These are phyloP conservation scores for Phragmatobia fuliginosa DNA, from an alignment of 2,888 invertebrate genomes.

Conservation along the genomic window DNA sequence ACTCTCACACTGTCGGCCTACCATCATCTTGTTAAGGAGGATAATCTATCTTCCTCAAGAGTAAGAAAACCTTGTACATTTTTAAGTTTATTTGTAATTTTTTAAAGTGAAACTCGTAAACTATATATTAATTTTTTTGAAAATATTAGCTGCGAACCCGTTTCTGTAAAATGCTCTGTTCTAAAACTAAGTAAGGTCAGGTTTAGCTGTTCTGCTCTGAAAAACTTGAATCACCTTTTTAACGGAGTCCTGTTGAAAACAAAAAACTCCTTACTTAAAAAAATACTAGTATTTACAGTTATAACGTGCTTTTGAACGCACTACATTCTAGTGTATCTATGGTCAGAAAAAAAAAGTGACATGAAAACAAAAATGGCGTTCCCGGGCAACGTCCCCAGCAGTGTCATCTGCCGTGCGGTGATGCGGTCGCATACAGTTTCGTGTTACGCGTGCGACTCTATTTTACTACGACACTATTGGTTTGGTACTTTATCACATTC, in stretches of 20 bases:
- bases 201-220: conserved; percentile 16
- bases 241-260: conserved; percentile 5
- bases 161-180: conserved; percentile 2
- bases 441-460: conserved; percentile 64
- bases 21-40: too few relatives aligned
- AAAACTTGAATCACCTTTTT: conserved; percentile 8
- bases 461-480: conserved; percentile 54
- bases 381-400: conserved; percentile 70
- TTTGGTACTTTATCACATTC: conserved; percentile 61
- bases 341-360: conserved; percentile 43
- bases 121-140: too few relatives aligned
- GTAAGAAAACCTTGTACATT: too few relatives aligned
- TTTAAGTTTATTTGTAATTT: too few relatives aligned
- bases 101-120: neutral
- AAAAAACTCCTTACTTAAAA: conserved; percentile 10
- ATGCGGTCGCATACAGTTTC: conserved; percentile 71
- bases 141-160: neutral
- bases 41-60: too few relatives aligned
- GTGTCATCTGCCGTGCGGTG: conserved; percentile 69
- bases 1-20: too few relatives aligned
- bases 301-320: conserved; percentile 15
- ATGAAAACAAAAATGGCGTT: conserved; percentile 61
- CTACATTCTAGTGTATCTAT: conserved; percentile 15
- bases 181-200: conserved; percentile 17
- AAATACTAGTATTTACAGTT: conserved; percentile 17